Evolutionary conservation across 2,797 vertebrate species (phyloP), one percentile per base, ranked within the genome.

Genomic region (Knipowitschia caucasica): DNA sequence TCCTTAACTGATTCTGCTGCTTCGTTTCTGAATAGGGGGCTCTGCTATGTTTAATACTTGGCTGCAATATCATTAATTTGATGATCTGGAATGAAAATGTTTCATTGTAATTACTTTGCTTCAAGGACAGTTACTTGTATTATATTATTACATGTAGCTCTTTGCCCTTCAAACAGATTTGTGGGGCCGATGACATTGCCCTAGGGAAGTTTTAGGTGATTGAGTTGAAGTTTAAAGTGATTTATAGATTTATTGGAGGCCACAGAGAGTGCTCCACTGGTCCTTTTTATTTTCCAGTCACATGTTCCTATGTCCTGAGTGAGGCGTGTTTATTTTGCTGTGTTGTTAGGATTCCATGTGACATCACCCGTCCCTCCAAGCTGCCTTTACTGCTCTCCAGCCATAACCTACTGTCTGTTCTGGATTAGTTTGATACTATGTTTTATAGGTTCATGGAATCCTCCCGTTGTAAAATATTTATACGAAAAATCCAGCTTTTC

Each of bases 151-250:
- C 1, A 6, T 30, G 29, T 31, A 11, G 8, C 30, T 26, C 27
- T 21, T 15, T 51, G 39, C 42, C 35, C 20, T 45, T 46, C 7
- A 52, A 55, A 46, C 25, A 0, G 60, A 54, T 20, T 18, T 21
- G 24, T 39, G 25, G 36, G 39, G 59, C 73, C 69, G 56, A 73
- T 64, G 65, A 0, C 4, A 26, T 27, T 20, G 56, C 56, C 36
- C 23, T 2, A 14, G 69, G 64, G 27, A 56, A 34, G 51, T 30
- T 69, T 71, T 18, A 62, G 21, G 23, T 39, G 56, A 71, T 75
- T 57, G 66, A 67, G 69, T 50, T 27, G 31, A 59, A 50, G 11
- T 40, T 51, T 52, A 67, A 62, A 60, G 24, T 43, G 64, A 73
- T 73, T 71, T 45, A 44, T 52, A 35, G 59, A 35, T 64, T 71